Evolutionary conservation across 2,797 vertebrate genomes (phyloP).

Genomic region (Fundulus diaphanus): DNA sequence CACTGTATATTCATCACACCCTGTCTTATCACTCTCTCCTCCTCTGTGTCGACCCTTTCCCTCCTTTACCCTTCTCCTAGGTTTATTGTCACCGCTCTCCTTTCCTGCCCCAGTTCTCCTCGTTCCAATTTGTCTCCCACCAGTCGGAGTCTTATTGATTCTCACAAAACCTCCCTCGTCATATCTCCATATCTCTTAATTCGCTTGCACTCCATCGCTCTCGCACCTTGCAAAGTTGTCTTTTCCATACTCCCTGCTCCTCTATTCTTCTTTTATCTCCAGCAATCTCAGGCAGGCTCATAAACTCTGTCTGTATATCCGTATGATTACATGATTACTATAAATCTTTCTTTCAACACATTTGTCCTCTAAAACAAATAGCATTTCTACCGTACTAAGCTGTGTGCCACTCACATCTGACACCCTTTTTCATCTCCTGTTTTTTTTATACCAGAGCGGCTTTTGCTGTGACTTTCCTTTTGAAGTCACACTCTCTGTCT

Average conservation of each 20-base stretch:
- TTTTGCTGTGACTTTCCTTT: slow-evolving; percentile 45
- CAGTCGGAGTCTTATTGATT: slow-evolving; percentile 65
- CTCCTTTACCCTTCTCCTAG: slow-evolving; percentile 41
- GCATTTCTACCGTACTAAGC: slow-evolving; percentile 4
- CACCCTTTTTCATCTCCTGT: slow-evolving; percentile 43
- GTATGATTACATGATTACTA: slow-evolving; percentile 49
- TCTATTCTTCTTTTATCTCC: slow-evolving; percentile 38
- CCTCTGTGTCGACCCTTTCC: slow-evolving; percentile 25
- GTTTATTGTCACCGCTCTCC: slow-evolving; percentile 37
- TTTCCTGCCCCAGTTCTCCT: slow-evolving; percentile 42
- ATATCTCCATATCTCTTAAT: slow-evolving; percentile 75
- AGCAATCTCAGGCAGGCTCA: slow-evolving; percentile 32
- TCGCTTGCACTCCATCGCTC: slow-evolving; percentile 51
- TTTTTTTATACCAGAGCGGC: slow-evolving; percentile 27
- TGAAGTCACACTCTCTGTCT: slow-evolving; percentile 38
- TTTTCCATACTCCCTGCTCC: slow-evolving; percentile 26
- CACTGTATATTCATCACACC: slow-evolving; percentile 54
- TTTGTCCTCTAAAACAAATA: slow-evolving; percentile 28
- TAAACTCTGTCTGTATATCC: slow-evolving; percentile 22
- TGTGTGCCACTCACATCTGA: slow-evolving; percentile 25
- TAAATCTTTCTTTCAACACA: slow-evolving; percentile 46
- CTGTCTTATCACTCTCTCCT: slow-evolving; percentile 39
- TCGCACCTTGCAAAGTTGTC: slow-evolving; percentile 43
- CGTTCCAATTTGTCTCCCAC: slow-evolving; percentile 58
- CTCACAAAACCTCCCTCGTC: slow-evolving; percentile 55